A percentile compares a stretch with the other conserved stretches of the same genome.
Conservation (phyloP, 2,797 vertebrate genomes). For the Eulemur rubriventer region DNA sequence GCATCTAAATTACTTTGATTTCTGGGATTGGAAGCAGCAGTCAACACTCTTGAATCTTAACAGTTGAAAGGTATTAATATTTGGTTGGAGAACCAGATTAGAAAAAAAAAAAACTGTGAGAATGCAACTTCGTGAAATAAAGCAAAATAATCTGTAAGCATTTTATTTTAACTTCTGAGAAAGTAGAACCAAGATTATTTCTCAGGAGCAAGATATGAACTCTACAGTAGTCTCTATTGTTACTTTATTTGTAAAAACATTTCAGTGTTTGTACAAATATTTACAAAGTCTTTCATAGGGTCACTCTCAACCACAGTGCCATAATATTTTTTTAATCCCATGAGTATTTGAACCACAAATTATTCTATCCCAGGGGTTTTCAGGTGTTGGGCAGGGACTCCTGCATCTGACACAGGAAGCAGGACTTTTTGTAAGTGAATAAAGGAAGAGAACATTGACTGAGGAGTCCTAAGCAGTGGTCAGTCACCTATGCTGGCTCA, state of each 20-base stretch:
- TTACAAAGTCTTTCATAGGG: neutral
- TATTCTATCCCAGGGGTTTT: neutral
- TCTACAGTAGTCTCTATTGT: neutral
- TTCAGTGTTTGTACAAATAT: slow-evolving; percentile 3
- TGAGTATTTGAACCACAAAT: neutral
- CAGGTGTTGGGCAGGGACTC: neutral
- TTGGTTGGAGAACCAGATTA: neutral
- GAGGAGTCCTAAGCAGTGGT: neutral
- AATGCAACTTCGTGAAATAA: neutral
- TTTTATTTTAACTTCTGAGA: slow-evolving; percentile 7
- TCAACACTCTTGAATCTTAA: neutral
- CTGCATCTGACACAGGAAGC: neutral
- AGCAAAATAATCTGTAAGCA: neutral
- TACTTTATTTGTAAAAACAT: slow-evolving; percentile 4
- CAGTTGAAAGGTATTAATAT: neutral
- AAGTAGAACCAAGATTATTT: neutral
- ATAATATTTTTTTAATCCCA: neutral
- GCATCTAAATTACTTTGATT: neutral
- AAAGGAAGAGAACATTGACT: neutral
- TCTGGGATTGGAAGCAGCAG: neutral
- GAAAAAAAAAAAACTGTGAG: neutral
- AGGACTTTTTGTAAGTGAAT: neutral
- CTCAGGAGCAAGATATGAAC: neutral
- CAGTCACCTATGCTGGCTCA: neutral
- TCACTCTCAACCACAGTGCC: neutral